phyloP scores from a whole-genome alignment of 2,113 vertebrate species.

The Grallaria varia region DNA sequence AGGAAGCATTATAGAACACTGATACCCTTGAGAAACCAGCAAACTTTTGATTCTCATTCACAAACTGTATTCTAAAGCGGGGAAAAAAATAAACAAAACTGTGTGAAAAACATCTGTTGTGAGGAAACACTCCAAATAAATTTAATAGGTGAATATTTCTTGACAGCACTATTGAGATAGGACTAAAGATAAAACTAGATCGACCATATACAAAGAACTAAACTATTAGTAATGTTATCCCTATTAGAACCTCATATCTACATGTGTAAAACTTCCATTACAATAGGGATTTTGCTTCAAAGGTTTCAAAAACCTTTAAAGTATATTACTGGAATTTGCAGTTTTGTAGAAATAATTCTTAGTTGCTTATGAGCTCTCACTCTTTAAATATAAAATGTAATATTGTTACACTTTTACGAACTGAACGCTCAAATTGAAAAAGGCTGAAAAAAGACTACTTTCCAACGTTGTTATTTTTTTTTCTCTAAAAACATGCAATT shows the following conservation, averaged over 20 bases:
- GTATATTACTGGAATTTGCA: not conserved
- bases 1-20: not conserved
- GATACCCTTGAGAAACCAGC: not conserved
- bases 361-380: not conserved
- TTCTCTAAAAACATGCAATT: not conserved
- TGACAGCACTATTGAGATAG: not conserved
- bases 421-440: not conserved
- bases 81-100: not conserved
- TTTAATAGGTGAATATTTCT: not conserved
- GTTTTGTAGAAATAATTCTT: not conserved
- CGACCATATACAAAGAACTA: not conserved
- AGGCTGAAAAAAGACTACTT: not conserved
- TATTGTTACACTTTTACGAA: not conserved
- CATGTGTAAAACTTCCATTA: not conserved
- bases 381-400: not conserved
- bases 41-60: not conserved
- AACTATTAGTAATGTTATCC: not conserved
- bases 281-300: not conserved
- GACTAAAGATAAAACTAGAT: not conserved
- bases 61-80: not conserved
- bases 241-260: not conserved
- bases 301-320: not conserved
- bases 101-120: not conserved
- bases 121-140: not conserved
- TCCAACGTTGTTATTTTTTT: not conserved